These are phyloP conservation scores for Enteromius mattozi DNA, from an alignment of 2,797 vertebrate genomes.

Conservation along the genomic window DNA sequence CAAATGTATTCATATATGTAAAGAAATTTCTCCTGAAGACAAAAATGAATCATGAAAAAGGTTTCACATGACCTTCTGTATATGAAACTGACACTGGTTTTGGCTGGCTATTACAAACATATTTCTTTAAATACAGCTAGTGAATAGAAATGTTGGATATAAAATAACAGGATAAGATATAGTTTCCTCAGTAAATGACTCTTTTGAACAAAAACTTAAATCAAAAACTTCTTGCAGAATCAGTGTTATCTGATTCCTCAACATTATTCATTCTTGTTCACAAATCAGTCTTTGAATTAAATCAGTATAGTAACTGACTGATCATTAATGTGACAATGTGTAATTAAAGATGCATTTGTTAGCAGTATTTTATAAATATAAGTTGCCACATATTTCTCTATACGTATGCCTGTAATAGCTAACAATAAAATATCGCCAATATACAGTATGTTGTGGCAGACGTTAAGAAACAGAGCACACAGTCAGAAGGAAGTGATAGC, in stretches of 20 bases:
- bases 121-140: background rate
- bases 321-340: background rate
- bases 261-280: background rate
- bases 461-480: constrained; percentile 53
- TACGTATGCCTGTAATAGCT: background rate
- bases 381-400: background rate
- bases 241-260: background rate
- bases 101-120: background rate
- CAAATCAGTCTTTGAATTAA: background rate
- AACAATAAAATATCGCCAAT: background rate
- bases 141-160: background rate
- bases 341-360: background rate
- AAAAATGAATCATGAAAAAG: constrained; percentile 68
- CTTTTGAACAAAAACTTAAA: background rate
- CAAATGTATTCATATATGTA: constrained; percentile 32
- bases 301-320: background rate
- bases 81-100: constrained; percentile 41
- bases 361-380: background rate
- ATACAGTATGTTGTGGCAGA: background rate
- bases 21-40: constrained; percentile 58
- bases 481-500: constrained; percentile 60
- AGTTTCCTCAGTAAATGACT: background rate
- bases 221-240: background rate
- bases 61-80: constrained; percentile 70
- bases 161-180: background rate